These are phyloP conservation scores for Aphelinus atriplicis DNA, from an alignment of 1,140 invertebrate species.

Conservation along the genomic window DNA sequence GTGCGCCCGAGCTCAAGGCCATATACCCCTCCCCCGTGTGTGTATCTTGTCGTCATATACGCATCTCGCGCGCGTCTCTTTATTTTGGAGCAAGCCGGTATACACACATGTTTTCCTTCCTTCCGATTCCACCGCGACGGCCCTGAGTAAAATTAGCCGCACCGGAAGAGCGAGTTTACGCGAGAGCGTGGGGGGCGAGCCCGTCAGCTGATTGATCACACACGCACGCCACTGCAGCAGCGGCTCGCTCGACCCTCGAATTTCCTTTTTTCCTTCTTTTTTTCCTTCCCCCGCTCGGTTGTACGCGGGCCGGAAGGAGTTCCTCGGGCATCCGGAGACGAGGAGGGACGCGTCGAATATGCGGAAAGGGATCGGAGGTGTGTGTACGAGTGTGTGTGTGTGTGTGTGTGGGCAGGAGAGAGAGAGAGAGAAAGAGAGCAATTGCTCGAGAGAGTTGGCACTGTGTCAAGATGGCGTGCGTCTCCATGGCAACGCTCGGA, in stretches of 20 bases:
- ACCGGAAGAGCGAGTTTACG: no score
- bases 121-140: no score
- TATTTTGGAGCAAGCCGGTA: no score
- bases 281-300: background rate
- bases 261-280: background rate
- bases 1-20: background rate
- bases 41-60: no score
- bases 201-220: background rate
- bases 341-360: background rate
- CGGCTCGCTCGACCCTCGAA: background rate
- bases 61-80: no score
- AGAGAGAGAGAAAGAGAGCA: background rate
- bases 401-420: background rate
- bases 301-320: background rate
- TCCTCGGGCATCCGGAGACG: background rate
- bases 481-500: conserved; percentile 53
- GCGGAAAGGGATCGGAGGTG: no score
- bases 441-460: background rate
- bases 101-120: no score
- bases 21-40: no score
- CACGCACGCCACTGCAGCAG: background rate
- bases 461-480: conserved; percentile 58
- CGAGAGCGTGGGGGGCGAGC: no score
- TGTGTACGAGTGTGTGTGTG: background rate
- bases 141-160: no score